Base-by-base conservation (phyloP, 2,888 invertebrate species). In the Lycia hirtaria region DNA sequence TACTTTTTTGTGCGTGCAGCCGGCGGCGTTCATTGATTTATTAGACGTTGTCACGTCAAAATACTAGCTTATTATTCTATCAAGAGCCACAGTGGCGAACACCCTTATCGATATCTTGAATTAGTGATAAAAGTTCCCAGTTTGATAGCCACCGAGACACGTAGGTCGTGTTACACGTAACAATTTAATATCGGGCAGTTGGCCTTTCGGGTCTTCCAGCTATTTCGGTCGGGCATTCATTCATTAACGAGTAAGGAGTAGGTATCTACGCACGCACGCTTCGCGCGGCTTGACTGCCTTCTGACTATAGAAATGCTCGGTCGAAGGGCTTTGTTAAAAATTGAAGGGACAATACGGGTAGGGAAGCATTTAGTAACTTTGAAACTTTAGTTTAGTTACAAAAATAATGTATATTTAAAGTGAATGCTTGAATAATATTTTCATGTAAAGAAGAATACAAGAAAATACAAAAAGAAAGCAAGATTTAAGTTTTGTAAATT, bases 121-220 rank as follows among this genome's bases (percentile, higher is more conserved):
- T 82, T 73, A 80, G 65, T 78, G 73, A 80, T 78, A 64, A 60
- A 69, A 75, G 57, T 76, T 75, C 67, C 70, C 48, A 70, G 62
- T 71, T 66, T 63, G 58, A 54, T 54, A 58, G 59, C 37, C 44
- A 49, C 24, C 33, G 56, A 41, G 62, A 64, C 65, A 63, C 60
- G 62, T 68, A 61, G 64, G 60, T 58, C 61, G 61, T 62, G 58
- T 67, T 60, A 63, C 64, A 64, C 54, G 49, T 64, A 61, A 62
- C 62, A 65, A 65, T 69, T 69, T 72, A 67, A 67, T 67, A 67
- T 58, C 60, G 48, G 51, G 38, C 60, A 56, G 60, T 40, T 66
- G 66, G 51, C 67, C 60, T 61, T 67, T 63, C 38, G 55, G 53
- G 49, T 53, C 48, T 58, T 54, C 48, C 32, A 59, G 35, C 53